A percentile compares a stretch with the other conserved stretches of the same genome.
Conservation (phyloP, 2,888 invertebrate genomes). For the Melolontha melolontha region DNA sequence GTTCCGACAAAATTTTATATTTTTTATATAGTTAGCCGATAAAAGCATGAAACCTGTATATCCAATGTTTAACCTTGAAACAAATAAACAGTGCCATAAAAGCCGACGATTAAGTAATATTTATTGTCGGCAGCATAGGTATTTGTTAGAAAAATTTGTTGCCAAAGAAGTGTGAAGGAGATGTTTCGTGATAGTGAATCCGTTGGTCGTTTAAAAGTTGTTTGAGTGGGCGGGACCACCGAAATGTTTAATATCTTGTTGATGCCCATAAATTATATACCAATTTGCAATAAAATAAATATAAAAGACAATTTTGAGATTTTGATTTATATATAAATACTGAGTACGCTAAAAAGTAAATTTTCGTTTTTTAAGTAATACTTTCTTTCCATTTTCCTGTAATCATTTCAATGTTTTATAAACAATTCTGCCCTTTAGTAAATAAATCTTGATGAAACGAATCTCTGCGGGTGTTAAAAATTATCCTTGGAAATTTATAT, state of each 20-base stretch:
- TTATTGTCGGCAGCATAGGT: slow-evolving; percentile 40
- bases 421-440: too few species aligned
- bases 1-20: neutral
- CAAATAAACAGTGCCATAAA: slow-evolving; percentile 26
- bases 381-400: too few species aligned
- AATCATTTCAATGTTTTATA: too few species aligned
- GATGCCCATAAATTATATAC: slow-evolving; percentile 3
- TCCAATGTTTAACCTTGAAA: slow-evolving; percentile 42
- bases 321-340: too few species aligned
- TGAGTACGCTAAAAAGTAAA: too few species aligned
- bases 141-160: slow-evolving; percentile 43
- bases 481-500: too few species aligned
- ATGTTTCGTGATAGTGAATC: slow-evolving; percentile 44
- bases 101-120: slow-evolving; percentile 34
- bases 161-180: slow-evolving; percentile 47
- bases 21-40: slow-evolving; percentile 5
- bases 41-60: slow-evolving; percentile 8
- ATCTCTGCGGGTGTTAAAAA: too few species aligned
- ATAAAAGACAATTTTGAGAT: neutral
- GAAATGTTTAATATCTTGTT: slow-evolving; percentile 39
- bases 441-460: too few species aligned
- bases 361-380: too few species aligned
- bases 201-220: slow-evolving; percentile 45
- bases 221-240: slow-evolving; percentile 46
- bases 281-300: slow-evolving; percentile 12